phyloP scores from a whole-genome alignment of 2,888 invertebrate species.

The Mythimna lalbum region DNA sequence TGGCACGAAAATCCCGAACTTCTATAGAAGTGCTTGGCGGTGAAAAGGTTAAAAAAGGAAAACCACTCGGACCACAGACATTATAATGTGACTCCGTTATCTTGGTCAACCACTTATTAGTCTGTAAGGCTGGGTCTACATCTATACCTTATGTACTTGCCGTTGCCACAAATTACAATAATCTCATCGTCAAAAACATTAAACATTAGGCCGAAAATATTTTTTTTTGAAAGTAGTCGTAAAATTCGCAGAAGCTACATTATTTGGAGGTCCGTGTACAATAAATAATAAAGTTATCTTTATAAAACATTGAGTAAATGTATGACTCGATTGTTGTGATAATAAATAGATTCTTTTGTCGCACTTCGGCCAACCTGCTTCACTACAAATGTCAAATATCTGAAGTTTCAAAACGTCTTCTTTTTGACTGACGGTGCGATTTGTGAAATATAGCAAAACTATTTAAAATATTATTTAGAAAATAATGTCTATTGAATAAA shows the following conservation, averaged over 20 bases:
- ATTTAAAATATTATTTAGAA: neutral
- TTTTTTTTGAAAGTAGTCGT: too few relatives aligned
- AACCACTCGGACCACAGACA: too few relatives aligned
- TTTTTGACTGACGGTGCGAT: constrained; percentile 29
- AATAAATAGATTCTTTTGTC: neutral
- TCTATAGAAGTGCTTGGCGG: too few relatives aligned
- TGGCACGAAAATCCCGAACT: too few relatives aligned
- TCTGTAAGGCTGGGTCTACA: neutral
- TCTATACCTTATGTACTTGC: neutral
- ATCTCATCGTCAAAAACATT: too few relatives aligned
- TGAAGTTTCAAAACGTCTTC: constrained; percentile 21
- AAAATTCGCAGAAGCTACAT: neutral
- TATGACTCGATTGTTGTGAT: neutral
- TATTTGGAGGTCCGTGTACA: neutral
- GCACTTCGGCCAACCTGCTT: neutral
- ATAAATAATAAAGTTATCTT: too few relatives aligned
- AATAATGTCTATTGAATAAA: constrained; percentile 1
- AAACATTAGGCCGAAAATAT: too few relatives aligned
- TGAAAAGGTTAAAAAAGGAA: too few relatives aligned
- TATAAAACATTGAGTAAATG: neutral
- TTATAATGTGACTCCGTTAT: too few relatives aligned
- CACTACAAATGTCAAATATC: constrained; percentile 33
- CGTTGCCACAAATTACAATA: too few relatives aligned
- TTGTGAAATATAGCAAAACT: neutral
- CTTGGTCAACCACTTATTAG: too few relatives aligned